Evolutionary conservation across 1,140 invertebrate genomes (phyloP), one percentile per base, ranked within the genome.

Genomic region (Anagrus nilaparvatae): DNA sequence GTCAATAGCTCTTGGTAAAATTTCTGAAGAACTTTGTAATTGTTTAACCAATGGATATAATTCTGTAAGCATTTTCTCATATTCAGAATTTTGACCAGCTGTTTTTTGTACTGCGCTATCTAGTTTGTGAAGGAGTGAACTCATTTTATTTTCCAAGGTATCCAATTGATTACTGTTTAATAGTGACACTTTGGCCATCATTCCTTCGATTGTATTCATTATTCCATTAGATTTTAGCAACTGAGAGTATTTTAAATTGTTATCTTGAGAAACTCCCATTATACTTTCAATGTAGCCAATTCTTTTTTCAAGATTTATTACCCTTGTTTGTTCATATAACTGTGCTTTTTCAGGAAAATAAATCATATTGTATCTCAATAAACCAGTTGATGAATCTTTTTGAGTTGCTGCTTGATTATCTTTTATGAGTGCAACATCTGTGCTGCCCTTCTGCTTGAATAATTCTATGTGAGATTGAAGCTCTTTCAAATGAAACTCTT

Each of bases 291-390:
- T 43, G 12, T 53, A 49, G n/a, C 59, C 59, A 8, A 69, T 48
- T 50, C 65, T 58, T 43, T 63, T 62, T 37, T 69, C 66, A 1
- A 69, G 50, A 17, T 48, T 48, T 13, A 55, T 58, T 7, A 67
- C 48, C 34, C 53, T 56, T 25, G 55, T 55, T 4, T 49, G 50
- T 48, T 67, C 63, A 32, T 56, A 51, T 44, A 62, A 48, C 30
- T 57, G 56, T 30, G 55, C 54, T 46, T 63, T 67, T 45, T 67
- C 63, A 24, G 66, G 66, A 24, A 61, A 42, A 51, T 67, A 69
- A 43, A 59, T 51, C 63, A 69, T 65, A 44, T 67, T 54, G 46
- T 69, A 69, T 19, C 61, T 63, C 6, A 67, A 46, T n/a, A 58
- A 10, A 30, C 56, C 57, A 19, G 43, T 19, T 39, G 61, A 43